Conservation (phyloP, 1,140 invertebrate species). For the Drosophila watanabei region DNA sequence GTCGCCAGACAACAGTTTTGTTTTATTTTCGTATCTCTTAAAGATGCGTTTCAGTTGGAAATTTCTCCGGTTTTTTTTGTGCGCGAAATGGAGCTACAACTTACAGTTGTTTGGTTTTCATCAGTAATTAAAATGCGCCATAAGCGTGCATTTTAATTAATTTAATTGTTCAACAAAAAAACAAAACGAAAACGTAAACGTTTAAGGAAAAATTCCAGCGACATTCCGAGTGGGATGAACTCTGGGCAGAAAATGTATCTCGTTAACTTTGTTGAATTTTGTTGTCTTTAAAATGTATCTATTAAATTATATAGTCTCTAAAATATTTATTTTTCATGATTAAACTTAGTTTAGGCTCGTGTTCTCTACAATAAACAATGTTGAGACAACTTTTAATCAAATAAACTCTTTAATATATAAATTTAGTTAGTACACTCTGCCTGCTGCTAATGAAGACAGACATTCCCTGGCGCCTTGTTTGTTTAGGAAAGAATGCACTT, state of each 20-base stretch:
- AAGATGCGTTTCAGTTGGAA: conserved; percentile 51
- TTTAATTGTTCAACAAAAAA: conserved; percentile 65
- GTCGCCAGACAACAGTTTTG: conserved; percentile 10
- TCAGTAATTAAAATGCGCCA: conserved; percentile 75
- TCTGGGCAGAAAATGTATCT: conserved; percentile 2
- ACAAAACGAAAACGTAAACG: conserved; percentile 22
- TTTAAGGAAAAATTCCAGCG: conserved; percentile 45
- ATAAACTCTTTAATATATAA: neutral
- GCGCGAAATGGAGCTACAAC: conserved; percentile 46
- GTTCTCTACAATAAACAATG: neutral
- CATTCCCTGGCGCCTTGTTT: neutral
- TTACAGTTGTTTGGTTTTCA: conserved; percentile 36
- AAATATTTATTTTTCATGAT: no score
- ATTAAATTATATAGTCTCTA: no score
- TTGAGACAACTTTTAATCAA: neutral
- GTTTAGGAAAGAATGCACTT: neutral
- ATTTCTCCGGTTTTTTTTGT: conserved; percentile 43
- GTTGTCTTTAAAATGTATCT: no score
- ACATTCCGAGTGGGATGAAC: conserved; percentile 23
- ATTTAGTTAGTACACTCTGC: neutral
- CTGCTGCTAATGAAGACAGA: neutral
- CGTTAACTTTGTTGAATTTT: neutral
- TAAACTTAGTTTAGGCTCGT: neutral
- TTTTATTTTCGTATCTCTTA: conserved; percentile 17
- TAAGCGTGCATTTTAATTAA: conserved; percentile 79